These are phyloP conservation scores for Heliconius melpomene DNA, from an alignment of 1,140 invertebrate species.

Conservation along the genomic window DNA sequence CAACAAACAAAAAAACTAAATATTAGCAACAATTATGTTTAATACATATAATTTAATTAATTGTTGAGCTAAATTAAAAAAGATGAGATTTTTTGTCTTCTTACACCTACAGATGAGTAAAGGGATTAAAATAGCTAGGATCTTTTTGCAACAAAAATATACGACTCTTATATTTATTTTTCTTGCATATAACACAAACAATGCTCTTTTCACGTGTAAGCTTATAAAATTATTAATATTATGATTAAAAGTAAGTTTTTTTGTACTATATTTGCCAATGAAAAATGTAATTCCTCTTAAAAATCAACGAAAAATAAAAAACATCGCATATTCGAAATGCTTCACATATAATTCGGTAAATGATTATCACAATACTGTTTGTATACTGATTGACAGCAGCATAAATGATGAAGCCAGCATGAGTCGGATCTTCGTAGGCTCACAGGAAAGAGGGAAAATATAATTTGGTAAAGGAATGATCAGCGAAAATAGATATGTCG, in stretches of 20 bases:
- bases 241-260: too few species aligned
- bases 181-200: neutral
- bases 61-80: too few species aligned
- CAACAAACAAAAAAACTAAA: too few species aligned
- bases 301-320: neutral
- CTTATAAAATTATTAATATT: neutral
- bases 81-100: too few species aligned
- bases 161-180: neutral
- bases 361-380: slow-evolving; percentile 37
- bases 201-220: neutral
- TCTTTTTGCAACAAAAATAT: neutral
- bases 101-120: too few species aligned
- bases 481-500: slow-evolving; percentile 73
- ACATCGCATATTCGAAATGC: slow-evolving; percentile 16
- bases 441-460: slow-evolving; percentile 57
- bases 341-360: slow-evolving; percentile 24
- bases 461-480: slow-evolving; percentile 73
- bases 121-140: too few species aligned
- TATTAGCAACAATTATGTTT: too few species aligned
- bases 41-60: too few species aligned
- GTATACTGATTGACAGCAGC: slow-evolving; percentile 41
- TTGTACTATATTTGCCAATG: neutral
- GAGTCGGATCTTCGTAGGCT: slow-evolving; percentile 47
- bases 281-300: neutral
- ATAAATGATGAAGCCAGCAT: slow-evolving; percentile 46